Evolutionary conservation across 92 coral and sea anemone species (phyloP).

Genomic region (Plumapathes pennacea): DNA sequence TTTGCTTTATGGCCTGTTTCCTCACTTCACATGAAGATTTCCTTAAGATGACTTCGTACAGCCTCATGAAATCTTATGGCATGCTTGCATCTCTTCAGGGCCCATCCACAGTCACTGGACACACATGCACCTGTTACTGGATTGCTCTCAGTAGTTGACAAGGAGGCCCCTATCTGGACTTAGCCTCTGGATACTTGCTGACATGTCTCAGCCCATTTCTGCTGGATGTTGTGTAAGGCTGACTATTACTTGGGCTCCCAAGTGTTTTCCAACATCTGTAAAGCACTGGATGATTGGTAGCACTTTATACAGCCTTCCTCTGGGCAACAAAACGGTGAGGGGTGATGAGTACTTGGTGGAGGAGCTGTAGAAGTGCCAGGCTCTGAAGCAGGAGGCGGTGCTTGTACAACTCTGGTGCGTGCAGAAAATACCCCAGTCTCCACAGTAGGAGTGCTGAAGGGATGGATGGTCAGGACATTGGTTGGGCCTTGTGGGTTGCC

Average conservation of each 20-base stretch:
- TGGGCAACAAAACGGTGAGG: slow-evolving; percentile 1
- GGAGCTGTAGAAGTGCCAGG: no score
- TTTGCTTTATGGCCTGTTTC: slow-evolving; percentile 26
- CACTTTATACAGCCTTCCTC: slow-evolving; percentile 10
- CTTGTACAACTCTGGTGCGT: no score
- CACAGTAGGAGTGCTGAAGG: not conserved
- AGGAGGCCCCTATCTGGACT: no score
- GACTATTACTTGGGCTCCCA: not conserved
- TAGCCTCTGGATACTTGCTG: not conserved
- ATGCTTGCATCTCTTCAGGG: slow-evolving; percentile 13
- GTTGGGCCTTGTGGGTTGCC: not conserved
- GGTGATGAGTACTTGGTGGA: no score
- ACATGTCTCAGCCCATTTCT: not conserved
- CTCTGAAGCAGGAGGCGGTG: no score
- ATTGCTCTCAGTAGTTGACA: not conserved
- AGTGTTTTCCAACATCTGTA: slow-evolving; percentile 22
- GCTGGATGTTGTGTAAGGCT: not conserved
- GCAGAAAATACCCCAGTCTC: not conserved
- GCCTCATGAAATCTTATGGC: slow-evolving; percentile 9
- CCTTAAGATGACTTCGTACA: slow-evolving; percentile 6
- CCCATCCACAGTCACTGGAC: slow-evolving; percentile 20
- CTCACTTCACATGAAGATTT: slow-evolving; percentile 21
- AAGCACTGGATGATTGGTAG: slow-evolving; percentile 1
- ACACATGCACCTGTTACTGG: not conserved
- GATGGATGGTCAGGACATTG: not conserved